Evolutionary conservation across 2,888 invertebrate species (phyloP), one percentile per base, ranked within the genome.

Genomic region (Pogonocherus hispidulus): DNA sequence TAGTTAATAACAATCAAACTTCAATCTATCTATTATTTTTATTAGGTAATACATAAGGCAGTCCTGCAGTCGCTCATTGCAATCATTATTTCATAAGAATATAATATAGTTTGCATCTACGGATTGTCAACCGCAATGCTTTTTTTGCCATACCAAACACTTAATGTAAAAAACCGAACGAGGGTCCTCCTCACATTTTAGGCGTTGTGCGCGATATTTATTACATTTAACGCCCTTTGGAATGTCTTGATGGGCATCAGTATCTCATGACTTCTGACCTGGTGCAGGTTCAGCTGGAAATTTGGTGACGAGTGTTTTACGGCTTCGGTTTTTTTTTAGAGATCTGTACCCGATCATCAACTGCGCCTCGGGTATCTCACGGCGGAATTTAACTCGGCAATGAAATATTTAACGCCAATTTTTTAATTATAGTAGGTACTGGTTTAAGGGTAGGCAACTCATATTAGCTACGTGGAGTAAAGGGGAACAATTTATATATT

Each of bases 211-310:
- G 63, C 20, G 49, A 63, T 54, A 63, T 63, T 63, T 63, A 63
- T 63, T 63, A 14, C 63, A 54, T 54, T 63, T 63, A 54, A 66
- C 66, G 66, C 66, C 66, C 66, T 66, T 66, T 23, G 66, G 66
- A 66, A 66, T 66, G 46, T 55, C 46, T 68, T 57, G 71, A 73
- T 73, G 73, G 73, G 55, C 73, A 73, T 73, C 73, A 73, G 68
- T 63, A 70, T 73, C 73, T 70, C 73, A 73, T 73, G 73, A 71
- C 73, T 71, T 66, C 65, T 73, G 66, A 73, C 73, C 73, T 66
- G 62, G 57, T 41, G 66, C 68, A 67, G 60, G 49, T 49, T 59
- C 63, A 60, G 52, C 35, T 49, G 65, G 63, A 69, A 69, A 51
- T 66, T 67, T 66, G 68, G 72, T 72, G 72, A 72, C 72, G 72